Base-by-base conservation (phyloP, 2,888 invertebrate genomes). In the Oscheius sp. region DNA sequence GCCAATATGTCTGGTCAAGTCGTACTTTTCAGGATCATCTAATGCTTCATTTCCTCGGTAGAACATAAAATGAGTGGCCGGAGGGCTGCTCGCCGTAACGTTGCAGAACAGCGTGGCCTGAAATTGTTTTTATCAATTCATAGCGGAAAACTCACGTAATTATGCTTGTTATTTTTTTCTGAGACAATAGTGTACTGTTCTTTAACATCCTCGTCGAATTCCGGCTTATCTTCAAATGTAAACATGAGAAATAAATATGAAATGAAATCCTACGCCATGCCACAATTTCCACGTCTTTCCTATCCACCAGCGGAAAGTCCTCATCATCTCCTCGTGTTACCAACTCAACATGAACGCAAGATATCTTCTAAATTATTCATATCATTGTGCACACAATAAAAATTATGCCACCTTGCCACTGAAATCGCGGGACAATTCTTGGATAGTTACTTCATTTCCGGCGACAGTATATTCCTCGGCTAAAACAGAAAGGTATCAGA, bases 51-150 rank as follows among this genome's bases (percentile, higher is more conserved):
- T 76, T 27, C 73, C 77, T 52, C 78, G 77, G 71, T 77, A 86
- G 73, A 86, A 86, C 41, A 78, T 75, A 72, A 81, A 86, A 56
- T 83, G 78, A 16, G 74, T 72, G 13, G 79, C 80, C 18, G 78
- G 75, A 27, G 86, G 86, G 72, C 81, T 82, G 43, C 84, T 81
- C 7, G 72, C 69, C n/a, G 80, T 81, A n/a, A 85, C 83, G 58
- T 84, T 83, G 76, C 86, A 86, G 27, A 77, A 73, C 13, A 86
- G 71, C 7, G 59, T 71, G 12, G 82, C 79, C 75, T 79, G 61
- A 41, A 69, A 29, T 5, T 9, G n/a, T 0, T 7, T n/a, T 6
- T 21, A 16, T 18, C 29, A 7, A 18, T 41, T 18, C 2, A 23
- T 3, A 23, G 13, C 55, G 3, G 5, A 23, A 1, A 18, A 23